Evolutionary conservation across 1,140 invertebrate genomes (phyloP), one percentile per base, ranked within the genome.

Genomic region (Drosophila lini): DNA sequence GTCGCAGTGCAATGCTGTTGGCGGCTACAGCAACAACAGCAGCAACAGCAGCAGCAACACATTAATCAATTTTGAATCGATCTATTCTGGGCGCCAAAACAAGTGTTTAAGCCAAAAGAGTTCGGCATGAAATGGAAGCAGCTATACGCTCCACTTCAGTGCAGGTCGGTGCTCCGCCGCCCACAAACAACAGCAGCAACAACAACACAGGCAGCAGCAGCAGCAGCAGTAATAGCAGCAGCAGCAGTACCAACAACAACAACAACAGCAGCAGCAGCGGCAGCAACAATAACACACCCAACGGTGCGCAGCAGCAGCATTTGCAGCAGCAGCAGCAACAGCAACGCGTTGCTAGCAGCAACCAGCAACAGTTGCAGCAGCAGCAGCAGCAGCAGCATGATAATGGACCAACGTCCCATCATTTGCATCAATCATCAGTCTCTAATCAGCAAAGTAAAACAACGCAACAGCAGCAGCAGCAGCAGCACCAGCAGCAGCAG

Each of bases 51-150:
- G 47, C 52, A 85, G 22, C 44, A 65, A 41, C 47, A 40, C 32
- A 19, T 53, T 48, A 69, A 56, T 16, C 53, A 62, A 63, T 42
- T 57, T 63, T 59, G 53, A 64, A 40, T 34, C 65, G 40, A 48
- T 75, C 31, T 48, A 60, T 80, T 83, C 80, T 83, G 80, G 76
- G 80, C 52, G 84, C 74, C 84, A 89, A 88, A 89, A 88, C 83
- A 88, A 84, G 84, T 88, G 83, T 88, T 88, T 88, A 88, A 88
- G 84, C 84, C 78, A 89, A 89, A 89, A 89, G 81, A 89, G 85
- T 89, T 92, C 91, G 91, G 91, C 91, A 92, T 92, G 91, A 92
- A 91, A 92, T 92, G 91, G 91, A 92, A 92, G 91, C 91, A 90
- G 91, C 91, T 84, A 92, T 92, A 83, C 91, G 91, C 88, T 90